Evolutionary conservation across 2,888 invertebrate genomes (phyloP).

Genomic region (Dastarcus helophoroides): DNA sequence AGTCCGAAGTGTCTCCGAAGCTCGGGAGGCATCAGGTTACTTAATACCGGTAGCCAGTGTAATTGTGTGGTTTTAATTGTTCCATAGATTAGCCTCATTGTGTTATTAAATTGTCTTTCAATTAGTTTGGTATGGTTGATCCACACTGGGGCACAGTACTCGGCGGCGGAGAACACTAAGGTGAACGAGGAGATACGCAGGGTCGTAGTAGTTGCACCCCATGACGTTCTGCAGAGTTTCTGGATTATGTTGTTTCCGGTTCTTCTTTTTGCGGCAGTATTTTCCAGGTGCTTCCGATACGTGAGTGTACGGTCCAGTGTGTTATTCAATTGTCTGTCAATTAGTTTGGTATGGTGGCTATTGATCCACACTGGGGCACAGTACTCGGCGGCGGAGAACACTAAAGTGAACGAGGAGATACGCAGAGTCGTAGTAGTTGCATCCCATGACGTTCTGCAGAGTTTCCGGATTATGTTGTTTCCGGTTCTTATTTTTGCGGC

Average conservation of each 20-base stretch:
- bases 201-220: too few species aligned
- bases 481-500: constrained; percentile 12
- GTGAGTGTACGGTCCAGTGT: too few species aligned
- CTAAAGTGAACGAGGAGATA: too few species aligned
- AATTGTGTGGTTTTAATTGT: constrained; percentile 5
- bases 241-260: too few species aligned
- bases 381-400: too few species aligned
- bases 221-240: too few species aligned
- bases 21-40: constrained; percentile 3
- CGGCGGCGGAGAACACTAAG: constrained; percentile 9
- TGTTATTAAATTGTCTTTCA: constrained; percentile 7
- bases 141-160: constrained; percentile 10
- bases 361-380: too few species aligned
- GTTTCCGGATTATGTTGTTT: constrained; percentile 14
- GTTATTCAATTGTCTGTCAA: too few species aligned
- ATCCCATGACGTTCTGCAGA: constrained; percentile 11
- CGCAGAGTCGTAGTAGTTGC: constrained; percentile 9
- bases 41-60: constrained; percentile 4
- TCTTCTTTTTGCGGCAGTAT: too few species aligned
- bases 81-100: constrained; percentile 11
- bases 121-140: constrained; percentile 2
- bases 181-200: too few species aligned
- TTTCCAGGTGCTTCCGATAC: too few species aligned
- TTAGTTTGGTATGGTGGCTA: too few species aligned
- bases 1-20: not conserved